A percentile compares a stretch with the other conserved stretches of the same genome.
phyloP scores from a whole-genome alignment of 2,888 invertebrate genomes.

The Branchellion lobata region DNA sequence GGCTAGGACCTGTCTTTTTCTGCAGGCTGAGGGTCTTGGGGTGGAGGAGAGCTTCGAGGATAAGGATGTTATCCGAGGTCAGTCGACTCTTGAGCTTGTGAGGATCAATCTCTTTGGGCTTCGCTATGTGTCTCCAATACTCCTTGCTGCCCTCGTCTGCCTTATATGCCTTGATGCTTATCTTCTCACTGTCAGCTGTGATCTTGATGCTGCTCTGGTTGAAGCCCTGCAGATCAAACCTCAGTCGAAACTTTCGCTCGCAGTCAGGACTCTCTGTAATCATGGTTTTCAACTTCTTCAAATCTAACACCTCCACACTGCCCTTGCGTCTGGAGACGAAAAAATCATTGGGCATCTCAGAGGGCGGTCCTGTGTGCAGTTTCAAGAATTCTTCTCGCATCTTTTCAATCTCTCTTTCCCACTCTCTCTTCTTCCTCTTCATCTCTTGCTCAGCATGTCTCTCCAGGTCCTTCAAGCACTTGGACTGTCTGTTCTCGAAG shows the following conservation, averaged over 20 bases:
- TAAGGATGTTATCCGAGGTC: constrained; percentile 51
- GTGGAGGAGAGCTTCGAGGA: constrained; percentile 51
- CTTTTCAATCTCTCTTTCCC: constrained; percentile 51
- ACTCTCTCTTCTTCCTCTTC: constrained; percentile 49
- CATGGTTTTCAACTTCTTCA: constrained; percentile 51
- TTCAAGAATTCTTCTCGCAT: constrained; percentile 52
- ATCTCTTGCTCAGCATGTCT: constrained; percentile 50
- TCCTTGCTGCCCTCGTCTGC: constrained; percentile 44
- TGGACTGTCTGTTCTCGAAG: constrained; percentile 49
- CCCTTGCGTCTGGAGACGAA: constrained; percentile 50
- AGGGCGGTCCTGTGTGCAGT: constrained; percentile 49
- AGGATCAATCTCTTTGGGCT: constrained; percentile 51
- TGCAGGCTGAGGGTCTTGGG: constrained; percentile 48
- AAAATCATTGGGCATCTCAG: constrained; percentile 49
- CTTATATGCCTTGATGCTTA: constrained; percentile 49
- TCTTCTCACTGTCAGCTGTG: constrained; percentile 48
- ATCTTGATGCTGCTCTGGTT: constrained; percentile 48
- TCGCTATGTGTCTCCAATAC: constrained; percentile 50
- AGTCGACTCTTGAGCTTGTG: constrained; percentile 49
- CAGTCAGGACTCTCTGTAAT: constrained; percentile 51
- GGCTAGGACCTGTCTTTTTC: constrained; percentile 49
- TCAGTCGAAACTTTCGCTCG: constrained; percentile 49
- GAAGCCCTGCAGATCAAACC: constrained; percentile 50
- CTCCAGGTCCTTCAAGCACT: constrained; percentile 51
- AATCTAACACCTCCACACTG: constrained; percentile 51